Evolutionary conservation across 2,797 vertebrate genomes (phyloP).

Genomic region (Dendrocincla fuliginosa): DNA sequence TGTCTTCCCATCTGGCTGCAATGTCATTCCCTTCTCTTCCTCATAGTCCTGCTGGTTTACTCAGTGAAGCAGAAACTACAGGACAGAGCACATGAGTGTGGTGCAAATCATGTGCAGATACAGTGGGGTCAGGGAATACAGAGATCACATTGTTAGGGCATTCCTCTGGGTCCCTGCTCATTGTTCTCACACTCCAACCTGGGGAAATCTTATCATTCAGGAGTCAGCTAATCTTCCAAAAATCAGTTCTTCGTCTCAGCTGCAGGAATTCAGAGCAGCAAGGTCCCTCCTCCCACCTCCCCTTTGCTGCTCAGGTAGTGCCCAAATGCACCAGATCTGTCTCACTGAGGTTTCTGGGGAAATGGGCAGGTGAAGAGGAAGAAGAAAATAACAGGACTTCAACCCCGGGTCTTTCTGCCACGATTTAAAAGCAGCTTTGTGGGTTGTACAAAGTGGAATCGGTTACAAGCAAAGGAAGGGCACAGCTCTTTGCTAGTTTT

Average conservation of each 20-base stretch:
- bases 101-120: background rate
- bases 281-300: background rate
- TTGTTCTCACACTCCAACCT: rapidly evolving
- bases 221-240: background rate
- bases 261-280: background rate
- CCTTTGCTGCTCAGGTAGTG: rapidly evolving
- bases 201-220: rapidly evolving
- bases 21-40: background rate
- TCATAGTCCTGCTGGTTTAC: rapidly evolving
- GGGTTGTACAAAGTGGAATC: background rate
- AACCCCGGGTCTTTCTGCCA: background rate
- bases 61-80: background rate
- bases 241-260: background rate
- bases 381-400: background rate
- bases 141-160: rapidly evolving
- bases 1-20: background rate
- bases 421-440: background rate
- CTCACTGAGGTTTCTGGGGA: background rate
- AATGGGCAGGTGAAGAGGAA: background rate
- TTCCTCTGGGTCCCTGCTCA: background rate
- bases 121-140: background rate
- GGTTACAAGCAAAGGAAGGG: background rate
- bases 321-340: no score
- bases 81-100: background rate
- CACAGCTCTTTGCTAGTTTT: background rate